A percentile compares a stretch with the other conserved stretches of the same genome.
Conservation (phyloP, 1,140 invertebrate species). For the Bombus sylvicola region DNA sequence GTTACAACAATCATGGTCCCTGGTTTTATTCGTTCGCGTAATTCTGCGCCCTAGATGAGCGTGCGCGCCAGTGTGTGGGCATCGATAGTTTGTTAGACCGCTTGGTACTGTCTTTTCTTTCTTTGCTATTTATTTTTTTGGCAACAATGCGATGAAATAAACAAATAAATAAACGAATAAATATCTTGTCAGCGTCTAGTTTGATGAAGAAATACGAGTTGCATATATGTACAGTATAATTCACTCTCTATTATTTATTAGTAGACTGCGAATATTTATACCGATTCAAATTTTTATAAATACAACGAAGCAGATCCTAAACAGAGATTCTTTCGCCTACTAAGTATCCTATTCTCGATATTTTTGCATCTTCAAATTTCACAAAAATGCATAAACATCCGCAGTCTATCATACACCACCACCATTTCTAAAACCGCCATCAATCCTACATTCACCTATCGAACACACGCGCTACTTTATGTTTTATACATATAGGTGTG, state of each 20-base stretch:
- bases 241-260: neutral
- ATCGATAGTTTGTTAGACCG: constrained; percentile 18
- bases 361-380: neutral
- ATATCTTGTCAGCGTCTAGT: neutral
- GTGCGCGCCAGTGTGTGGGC: neutral
- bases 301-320: too few relatives aligned
- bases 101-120: constrained; percentile 20
- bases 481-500: neutral
- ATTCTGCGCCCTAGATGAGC: neutral
- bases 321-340: neutral
- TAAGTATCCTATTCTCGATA: neutral
- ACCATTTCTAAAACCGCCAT: neutral
- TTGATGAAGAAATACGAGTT: neutral
- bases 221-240: neutral
- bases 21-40: neutral
- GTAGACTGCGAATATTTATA: neutral
- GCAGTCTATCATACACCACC: neutral
- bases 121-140: constrained; percentile 32
- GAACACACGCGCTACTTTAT: neutral
- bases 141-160: neutral
- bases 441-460: neutral
- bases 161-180: neutral
- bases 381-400: neutral
- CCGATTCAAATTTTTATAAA: too few relatives aligned
- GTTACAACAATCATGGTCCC: neutral